Percentiles rank a stretch among this genome's conserved stretches.
These are phyloP conservation scores for Myrmophylax atrothorax DNA, from an alignment of 2,113 vertebrate genomes.

Conservation along the genomic window DNA sequence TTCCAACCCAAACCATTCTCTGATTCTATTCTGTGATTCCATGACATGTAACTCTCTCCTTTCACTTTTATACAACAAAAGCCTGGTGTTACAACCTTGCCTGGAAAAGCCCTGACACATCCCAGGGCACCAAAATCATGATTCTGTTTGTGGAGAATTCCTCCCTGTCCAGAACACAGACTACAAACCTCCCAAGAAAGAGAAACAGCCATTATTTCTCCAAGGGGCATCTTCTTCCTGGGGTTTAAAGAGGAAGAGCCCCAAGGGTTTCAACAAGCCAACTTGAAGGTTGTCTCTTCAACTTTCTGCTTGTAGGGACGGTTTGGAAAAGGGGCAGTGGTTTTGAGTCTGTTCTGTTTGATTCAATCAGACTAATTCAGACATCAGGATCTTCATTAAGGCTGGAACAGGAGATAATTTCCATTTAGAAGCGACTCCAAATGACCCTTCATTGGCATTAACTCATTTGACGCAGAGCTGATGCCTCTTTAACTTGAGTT, in stretches of 20 bases:
- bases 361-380: not conserved
- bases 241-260: not conserved
- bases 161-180: not conserved
- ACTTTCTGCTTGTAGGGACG: not conserved
- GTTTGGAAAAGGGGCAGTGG: not conserved
- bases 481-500: not conserved
- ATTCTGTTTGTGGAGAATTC: not conserved
- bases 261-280: not conserved
- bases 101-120: not conserved
- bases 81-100: not conserved
- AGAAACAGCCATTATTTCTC: not conserved
- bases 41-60: not conserved
- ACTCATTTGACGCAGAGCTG: not conserved
- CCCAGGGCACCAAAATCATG: not conserved
- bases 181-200: not conserved
- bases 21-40: not conserved
- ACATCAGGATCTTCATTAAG: not conserved
- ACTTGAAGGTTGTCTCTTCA: not conserved
- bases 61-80: not conserved
- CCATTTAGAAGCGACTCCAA: not conserved
- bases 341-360: not conserved
- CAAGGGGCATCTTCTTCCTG: not conserved
- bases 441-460: not conserved
- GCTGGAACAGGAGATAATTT: not conserved
- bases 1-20: not conserved